Conservation (phyloP, 2,113 vertebrate species). For the Callospermophilus lateralis region DNA sequence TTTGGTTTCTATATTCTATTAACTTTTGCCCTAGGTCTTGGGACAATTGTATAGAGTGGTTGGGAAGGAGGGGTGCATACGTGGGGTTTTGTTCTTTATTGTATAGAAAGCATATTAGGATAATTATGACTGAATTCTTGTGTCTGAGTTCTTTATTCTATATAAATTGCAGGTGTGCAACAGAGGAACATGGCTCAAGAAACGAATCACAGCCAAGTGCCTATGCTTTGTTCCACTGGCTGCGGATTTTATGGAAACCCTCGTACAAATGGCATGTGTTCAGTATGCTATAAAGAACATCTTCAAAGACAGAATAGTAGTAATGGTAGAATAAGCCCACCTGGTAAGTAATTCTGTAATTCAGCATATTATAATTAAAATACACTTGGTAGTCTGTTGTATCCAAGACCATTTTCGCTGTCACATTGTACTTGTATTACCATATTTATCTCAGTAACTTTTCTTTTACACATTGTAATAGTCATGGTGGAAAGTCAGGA, state of each 20-base stretch:
- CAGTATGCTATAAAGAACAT: conserved; percentile 95
- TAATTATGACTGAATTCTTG: not conserved
- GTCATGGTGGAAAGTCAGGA: not conserved
- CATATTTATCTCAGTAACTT: not conserved
- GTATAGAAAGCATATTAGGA: not conserved
- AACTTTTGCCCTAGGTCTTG: not conserved
- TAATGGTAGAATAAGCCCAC: conserved; percentile 91
- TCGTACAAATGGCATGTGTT: conserved; percentile 95
- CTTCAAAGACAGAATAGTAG: conserved; percentile 93
- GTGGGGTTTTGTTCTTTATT: not conserved
- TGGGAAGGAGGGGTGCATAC: not conserved
- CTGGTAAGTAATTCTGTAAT: conserved; percentile 88
- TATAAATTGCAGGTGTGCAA: conserved; percentile 86
- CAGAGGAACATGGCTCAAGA: conserved; percentile 94
- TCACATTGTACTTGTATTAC: not conserved
- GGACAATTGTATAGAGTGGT: not conserved
- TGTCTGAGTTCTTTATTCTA: conserved; percentile 36
- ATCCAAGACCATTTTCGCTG: not conserved
- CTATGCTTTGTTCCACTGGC: conserved; percentile 94
- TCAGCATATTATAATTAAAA: not conserved
- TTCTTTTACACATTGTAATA: not conserved
- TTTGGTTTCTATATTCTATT: not conserved
- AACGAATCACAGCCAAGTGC: conserved; percentile 94
- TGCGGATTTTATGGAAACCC: conserved; percentile 95
- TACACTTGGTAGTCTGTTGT: no score